Base-by-base conservation (phyloP, 2,113 vertebrate species). In the Todiramphus saurophagus region DNA sequence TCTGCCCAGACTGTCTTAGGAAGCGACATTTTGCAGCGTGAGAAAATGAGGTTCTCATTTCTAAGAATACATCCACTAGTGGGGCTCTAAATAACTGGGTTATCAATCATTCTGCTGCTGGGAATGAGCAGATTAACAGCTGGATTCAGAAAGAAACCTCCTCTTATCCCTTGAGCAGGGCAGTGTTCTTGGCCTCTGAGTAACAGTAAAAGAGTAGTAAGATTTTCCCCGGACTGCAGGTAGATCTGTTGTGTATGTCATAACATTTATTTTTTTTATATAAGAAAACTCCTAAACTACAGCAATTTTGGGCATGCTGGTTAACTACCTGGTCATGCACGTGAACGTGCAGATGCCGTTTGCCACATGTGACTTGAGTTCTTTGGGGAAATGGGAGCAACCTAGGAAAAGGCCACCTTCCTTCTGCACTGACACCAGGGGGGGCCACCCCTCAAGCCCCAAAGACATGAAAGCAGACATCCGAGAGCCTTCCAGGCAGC, bases 11-110 rank as follows among this genome's bases (percentile, higher is more conserved):
- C 92, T 70, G 70, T 39, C 90, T 80, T 72, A 56, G 60, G 69
- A 94, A 90, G 92, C 39, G 69, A 87, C 76, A 95, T 89, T 94
- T 75, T 87, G 53, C 93, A 96, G 80, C 60, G 72, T 5, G 39
- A 84, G 73, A 93, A 94, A 95, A 94, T 3, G 69, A 92, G 90
- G 88, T 92, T 95, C 92, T 83, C 12, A 60, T 94, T 93, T 92
- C 92, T 87, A 93, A 92, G 95, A 94, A 94, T 90, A 90, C 14
- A 90, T 48, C n/a, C 51, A 86, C 68, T 27, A 44, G 88, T 51
- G 2, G 56, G 64, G 51, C 83, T 95, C 88, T 88, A 90, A 72
- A 90, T 87, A 93, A 86, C 92, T 53, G 72, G 80, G 90, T 85
- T 93, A 97, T 94, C 94, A 92, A 80, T 94, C 92, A 95, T 60